Percentiles rank a stretch among this genome's conserved stretches.
Conservation (phyloP, 2,888 invertebrate species). For the Drosophila diplacantha region DNA sequence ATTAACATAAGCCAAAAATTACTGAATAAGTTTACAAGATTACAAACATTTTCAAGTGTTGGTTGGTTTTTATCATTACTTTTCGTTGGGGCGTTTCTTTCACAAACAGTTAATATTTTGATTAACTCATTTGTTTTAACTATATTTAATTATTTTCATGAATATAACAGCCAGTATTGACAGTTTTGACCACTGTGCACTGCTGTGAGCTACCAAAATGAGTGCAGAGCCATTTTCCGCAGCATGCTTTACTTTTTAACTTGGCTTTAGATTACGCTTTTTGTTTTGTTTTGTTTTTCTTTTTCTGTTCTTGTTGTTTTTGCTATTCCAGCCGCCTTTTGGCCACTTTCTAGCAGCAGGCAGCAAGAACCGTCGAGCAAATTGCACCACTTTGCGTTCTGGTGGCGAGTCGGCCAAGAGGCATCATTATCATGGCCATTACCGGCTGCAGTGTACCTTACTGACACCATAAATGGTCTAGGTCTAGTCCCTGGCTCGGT, state of each 20-base stretch:
- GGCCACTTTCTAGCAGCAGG: slow-evolving; percentile 67
- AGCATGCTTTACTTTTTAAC: slow-evolving; percentile 64
- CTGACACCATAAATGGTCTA: slow-evolving; percentile 69
- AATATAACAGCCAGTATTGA: not conserved
- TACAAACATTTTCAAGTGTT: not conserved
- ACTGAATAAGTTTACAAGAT: not conserved
- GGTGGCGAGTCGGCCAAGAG: slow-evolving; percentile 51
- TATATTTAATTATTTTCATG: not conserved
- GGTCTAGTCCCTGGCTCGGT: slow-evolving; percentile 7
- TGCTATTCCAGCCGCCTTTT: slow-evolving; percentile 55
- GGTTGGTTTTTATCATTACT: not conserved
- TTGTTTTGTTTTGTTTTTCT: slow-evolving; percentile 12
- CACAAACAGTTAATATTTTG: too few relatives aligned
- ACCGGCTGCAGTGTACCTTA: slow-evolving; percentile 69
- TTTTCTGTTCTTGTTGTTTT: not conserved
- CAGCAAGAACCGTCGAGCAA: slow-evolving; percentile 50
- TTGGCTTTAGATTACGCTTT: slow-evolving; percentile 37
- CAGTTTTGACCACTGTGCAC: slow-evolving; percentile 1
- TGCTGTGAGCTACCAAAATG: slow-evolving; percentile 70
- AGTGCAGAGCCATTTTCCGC: slow-evolving; percentile 70
- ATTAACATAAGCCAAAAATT: too few relatives aligned
- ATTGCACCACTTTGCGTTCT: slow-evolving; percentile 70
- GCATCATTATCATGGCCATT: slow-evolving; percentile 67
- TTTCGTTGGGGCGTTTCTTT: not conserved
- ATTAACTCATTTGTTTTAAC: too few relatives aligned